Base-by-base conservation (phyloP, 1,140 invertebrate genomes). In the Globodera ellingtonae region DNA sequence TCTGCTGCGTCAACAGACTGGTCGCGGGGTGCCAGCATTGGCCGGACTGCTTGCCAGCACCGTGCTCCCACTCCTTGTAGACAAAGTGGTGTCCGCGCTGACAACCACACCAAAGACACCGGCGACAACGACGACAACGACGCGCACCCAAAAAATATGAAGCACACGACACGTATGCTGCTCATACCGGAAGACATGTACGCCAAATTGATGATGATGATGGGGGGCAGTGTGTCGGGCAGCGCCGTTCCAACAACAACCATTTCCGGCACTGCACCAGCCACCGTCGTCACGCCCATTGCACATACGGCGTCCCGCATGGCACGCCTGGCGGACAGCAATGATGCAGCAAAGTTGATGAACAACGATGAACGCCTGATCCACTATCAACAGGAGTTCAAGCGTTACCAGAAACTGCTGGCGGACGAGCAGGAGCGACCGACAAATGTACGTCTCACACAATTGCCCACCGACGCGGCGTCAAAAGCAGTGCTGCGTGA, bases 131-230 rank as follows among this genome's bases (percentile, higher is more conserved):
- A 13, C 1, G 15, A 62, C 10, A 62, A 18, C 8, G 9, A 7
- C 21, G 35, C 35, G 35, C 0, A 0, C 35, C 35, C 35, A 35
- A 35, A 35, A 35, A 76, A 21, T 5, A 76, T 82, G 70, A 47
- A 83, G 56, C 80, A 81, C 44, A 24, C 21, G 15, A 59, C 46
- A 4, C 78, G 78, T 35, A 79, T 79, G 78, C 35, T 79, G 44
- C 15, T 79, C 10, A 35, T 79, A 18, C 78, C 78, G n/a, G 78
- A 79, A 56, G 78, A 79, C 6, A 10, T 79, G 24, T 79, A 79
- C 78, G n/a, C 7, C 48, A 10, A 24, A 15, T n/a, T 79, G 56
- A 81, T 44, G 35, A 21, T 7, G 5, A 62, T 67, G 69, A 52
- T 9, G 9, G 3, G 9, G 1, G 52, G 9, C 15, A 9, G 9